Evolutionary conservation across 1,140 invertebrate genomes (phyloP).

Genomic region (Acromyrmex heyeri): DNA sequence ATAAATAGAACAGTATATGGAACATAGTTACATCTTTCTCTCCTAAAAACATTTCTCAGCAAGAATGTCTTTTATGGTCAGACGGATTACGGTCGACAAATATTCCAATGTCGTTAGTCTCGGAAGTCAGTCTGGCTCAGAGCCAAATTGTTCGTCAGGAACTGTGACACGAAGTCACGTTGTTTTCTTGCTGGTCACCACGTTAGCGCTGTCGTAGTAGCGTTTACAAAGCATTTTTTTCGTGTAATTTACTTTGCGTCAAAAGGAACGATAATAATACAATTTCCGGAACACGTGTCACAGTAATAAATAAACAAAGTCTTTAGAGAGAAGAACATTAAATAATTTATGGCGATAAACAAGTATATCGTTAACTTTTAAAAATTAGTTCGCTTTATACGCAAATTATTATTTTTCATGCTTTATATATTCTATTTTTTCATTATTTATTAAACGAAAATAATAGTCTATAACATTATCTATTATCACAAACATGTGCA

Average conservation of each 20-base stretch:
- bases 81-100: slow-evolving; percentile 56
- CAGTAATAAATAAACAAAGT: background rate
- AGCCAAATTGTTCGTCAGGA: slow-evolving; percentile 67
- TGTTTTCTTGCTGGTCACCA: slow-evolving; percentile 39
- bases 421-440: background rate
- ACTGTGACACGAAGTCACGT: slow-evolving; percentile 33
- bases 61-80: slow-evolving; percentile 39
- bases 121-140: slow-evolving; percentile 45
- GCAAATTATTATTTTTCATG: too few species aligned
- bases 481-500: background rate
- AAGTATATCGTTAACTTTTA: background rate
- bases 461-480: background rate
- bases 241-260: slow-evolving; percentile 28
- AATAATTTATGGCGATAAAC: background rate
- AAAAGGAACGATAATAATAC: background rate
- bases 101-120: slow-evolving; percentile 74
- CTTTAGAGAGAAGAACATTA: background rate
- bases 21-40: background rate
- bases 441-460: background rate
- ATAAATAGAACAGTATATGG: background rate
- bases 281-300: background rate
- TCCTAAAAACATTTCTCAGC: background rate
- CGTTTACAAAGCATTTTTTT: slow-evolving; percentile 57
- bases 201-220: slow-evolving; percentile 17
- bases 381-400: background rate